Base-by-base conservation (phyloP, 1,140 invertebrate species). In the Doryteuthis pealeii region DNA sequence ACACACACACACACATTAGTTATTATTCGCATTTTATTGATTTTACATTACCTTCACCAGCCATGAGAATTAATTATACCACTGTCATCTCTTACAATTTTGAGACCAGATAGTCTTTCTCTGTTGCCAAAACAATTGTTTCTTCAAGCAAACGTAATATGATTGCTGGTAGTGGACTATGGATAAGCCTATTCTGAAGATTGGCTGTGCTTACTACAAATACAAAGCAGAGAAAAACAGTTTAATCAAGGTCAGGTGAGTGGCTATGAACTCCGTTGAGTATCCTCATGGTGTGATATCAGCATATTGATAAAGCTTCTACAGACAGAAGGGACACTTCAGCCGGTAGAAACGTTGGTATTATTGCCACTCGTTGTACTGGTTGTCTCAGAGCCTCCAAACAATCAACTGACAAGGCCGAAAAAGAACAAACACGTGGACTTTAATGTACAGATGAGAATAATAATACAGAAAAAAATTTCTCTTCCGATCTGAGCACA, bases 201-300 rank as follows among this genome's bases (percentile, higher is more conserved):
- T 98, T 86, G 98, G 98, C 85, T 92, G 97, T 89, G 96, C 98
- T 22, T 99, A 99, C 89, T 96, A 98, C 89, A 99, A 99, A 89
- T 99, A 98, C 90, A 99, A 99, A 92, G 98, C 95, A 68, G 99
- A 99, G 92, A 93, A 98, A 87, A 99, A 99, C 91, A 97, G 96
- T 92, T 98, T 96, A 96, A 96, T 96, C 83, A 95, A 95, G 90
- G 95, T 91, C 82, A 85, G 91, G 83, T 91, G 91, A 90, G 91
- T 92, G 73, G 89, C 89, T 78, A 91, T 95, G 91, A 91, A 90
- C 81, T 97, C 97, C 76, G 97, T 99, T 82, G 97, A 99, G 88
- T 97, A 99, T 98, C 97, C 97, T 87, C 96, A 98, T 86, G 97
- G 97, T 92, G 97, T 95, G 97, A 97, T 94, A 99, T 92, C 98